Evolutionary conservation across 2,888 invertebrate species (phyloP).

Genomic region (Lasioglossum leucozonium): DNA sequence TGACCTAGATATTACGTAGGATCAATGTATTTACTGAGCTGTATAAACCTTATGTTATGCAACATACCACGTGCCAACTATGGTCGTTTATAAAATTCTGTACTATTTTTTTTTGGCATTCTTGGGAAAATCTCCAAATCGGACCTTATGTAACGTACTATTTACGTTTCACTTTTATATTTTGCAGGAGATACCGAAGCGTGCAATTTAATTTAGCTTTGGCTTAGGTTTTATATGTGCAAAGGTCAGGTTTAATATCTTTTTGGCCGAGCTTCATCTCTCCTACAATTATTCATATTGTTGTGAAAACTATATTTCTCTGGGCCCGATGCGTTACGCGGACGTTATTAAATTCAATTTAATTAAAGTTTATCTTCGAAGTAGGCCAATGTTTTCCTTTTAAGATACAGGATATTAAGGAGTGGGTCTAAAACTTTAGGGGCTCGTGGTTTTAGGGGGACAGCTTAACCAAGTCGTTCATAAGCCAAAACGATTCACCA

Average conservation of each 20-base stretch:
- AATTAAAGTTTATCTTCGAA: not conserved
- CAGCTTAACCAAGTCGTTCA: not conserved
- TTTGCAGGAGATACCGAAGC: not conserved
- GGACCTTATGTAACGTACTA: not conserved
- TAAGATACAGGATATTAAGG: not conserved
- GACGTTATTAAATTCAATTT: not conserved
- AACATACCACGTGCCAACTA: not conserved
- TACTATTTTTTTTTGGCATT: not conserved
- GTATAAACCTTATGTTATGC: slow-evolving; percentile 39
- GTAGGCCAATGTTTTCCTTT: not conserved
- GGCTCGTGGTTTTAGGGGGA: not conserved
- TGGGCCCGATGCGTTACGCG: not conserved
- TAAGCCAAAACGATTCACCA: not conserved
- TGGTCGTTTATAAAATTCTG: slow-evolving; percentile 5
- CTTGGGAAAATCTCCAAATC: not conserved
- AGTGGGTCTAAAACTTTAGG: not conserved
- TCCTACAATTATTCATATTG: not conserved
- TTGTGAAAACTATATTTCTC: not conserved
- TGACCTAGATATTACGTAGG: slow-evolving; percentile 56
- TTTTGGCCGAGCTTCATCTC: not conserved
- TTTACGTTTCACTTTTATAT: not conserved
- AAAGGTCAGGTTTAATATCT: slow-evolving; percentile 2
- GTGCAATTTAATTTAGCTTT: not conserved
- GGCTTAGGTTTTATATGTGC: not conserved
- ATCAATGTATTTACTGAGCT: slow-evolving; percentile 52